Evolutionary conservation across 2,113 vertebrate genomes (phyloP), one percentile per base, ranked within the genome.

Genomic region (Ailuropoda melanoleuca): DNA sequence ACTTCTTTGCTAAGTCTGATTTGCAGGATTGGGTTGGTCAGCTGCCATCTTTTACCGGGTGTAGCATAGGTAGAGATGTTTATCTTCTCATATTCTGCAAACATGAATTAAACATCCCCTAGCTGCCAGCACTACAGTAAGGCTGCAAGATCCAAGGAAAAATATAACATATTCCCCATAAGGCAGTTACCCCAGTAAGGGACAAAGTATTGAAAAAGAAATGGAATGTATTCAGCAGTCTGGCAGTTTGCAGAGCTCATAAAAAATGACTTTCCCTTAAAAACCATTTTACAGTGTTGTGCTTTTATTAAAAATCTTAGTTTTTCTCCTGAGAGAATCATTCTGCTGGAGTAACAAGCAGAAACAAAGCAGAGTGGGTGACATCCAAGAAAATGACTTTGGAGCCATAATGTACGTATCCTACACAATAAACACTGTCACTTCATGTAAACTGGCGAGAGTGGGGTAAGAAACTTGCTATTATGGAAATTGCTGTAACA

Each of bases 401-500:
- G 90, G 81, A 93, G 72, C 66, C 96, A 94, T 89, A 90, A 96
- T 56, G 66, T 97, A 95, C 2, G 1, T 92, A 48, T 95, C 84
- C 81, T 85, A 62, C 88, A 93, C 97, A 94, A 94, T 97, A 97
- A 98, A 97, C 94, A 86, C 92, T 97, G 96, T 97, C 95, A 97
- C 55, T 89, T 94, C 90, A 29, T 94, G 95, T 98, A 98, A 98
- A 98, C 96, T 97, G 93, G 82, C 8, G 75, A 13, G 91, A 78
- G 80, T 93, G 91, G 98, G 94, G 92, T 83, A 98, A 98, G 72
- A 96, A 98, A 96, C 96, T 58, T 53, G 24, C 80, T 97, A 87
- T 64, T 98, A 97, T 96, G 98, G 98, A 98, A 98, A 98, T 97
- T 95, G 80, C 95, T 3, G 0, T 97, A 98, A 58, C 46, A 37